Evolutionary conservation across 2,888 invertebrate genomes (phyloP).

Genomic region (Eristalis intricaria): DNA sequence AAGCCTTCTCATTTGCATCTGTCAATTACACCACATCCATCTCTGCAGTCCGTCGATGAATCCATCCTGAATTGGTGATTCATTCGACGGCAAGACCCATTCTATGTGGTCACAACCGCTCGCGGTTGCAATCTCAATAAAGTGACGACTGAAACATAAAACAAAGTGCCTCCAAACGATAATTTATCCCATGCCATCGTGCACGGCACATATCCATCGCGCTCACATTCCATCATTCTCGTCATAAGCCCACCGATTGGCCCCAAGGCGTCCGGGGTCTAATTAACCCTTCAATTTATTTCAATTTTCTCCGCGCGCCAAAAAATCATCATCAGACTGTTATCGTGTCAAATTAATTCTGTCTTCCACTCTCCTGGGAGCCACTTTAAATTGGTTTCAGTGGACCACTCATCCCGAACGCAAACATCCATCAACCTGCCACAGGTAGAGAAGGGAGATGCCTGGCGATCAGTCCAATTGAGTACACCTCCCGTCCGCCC

Average conservation of each 20-base stretch:
- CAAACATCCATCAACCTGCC: constrained; percentile 70
- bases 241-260: constrained; percentile 30
- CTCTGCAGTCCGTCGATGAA: background rate
- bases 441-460: constrained; percentile 26
- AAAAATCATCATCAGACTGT: constrained; percentile 67
- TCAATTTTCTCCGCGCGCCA: constrained; percentile 66
- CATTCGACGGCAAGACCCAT: background rate
- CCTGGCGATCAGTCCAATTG: constrained; percentile 53
- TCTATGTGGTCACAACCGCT: background rate
- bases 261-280: constrained; percentile 45
- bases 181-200: constrained; percentile 52
- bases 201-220: constrained; percentile 4
- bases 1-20: background rate
- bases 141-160: constrained; percentile 27
- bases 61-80: background rate
- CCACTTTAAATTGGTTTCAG: constrained; percentile 66
- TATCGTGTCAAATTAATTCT: constrained; percentile 72
- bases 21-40: background rate
- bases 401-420: constrained; percentile 59
- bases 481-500: constrained; percentile 27
- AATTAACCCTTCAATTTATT: constrained; percentile 72
- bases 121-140: background rate
- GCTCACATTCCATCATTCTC: constrained; percentile 62
- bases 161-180: background rate
- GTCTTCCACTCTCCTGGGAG: constrained; percentile 68